A percentile compares a stretch with the other conserved stretches of the same genome.
Evolutionary conservation across 2,888 invertebrate genomes (phyloP).

Genomic region (Apodemia mormo): DNA sequence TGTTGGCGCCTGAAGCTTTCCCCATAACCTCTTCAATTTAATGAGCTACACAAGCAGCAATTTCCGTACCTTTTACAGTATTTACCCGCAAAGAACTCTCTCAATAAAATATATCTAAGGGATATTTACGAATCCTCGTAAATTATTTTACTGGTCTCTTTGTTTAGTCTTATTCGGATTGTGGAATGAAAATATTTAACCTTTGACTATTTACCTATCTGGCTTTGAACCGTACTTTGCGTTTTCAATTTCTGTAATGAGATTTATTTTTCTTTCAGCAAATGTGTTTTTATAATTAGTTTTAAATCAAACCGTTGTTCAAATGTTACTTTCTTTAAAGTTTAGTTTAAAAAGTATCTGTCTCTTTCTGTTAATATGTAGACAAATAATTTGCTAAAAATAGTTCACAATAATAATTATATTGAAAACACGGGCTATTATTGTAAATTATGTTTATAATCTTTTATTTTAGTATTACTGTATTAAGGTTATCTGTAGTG

Average conservation of each 20-base stretch:
- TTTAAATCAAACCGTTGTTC: no score
- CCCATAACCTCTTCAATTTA: slow-evolving; percentile 7
- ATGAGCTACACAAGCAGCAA: slow-evolving; percentile 10
- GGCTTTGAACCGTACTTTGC: not conserved
- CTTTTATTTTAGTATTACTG: no score
- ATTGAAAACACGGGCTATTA: no score
- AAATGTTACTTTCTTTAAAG: no score
- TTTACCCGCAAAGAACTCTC: slow-evolving; percentile 12
- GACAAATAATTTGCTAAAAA: no score
- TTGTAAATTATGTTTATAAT: no score
- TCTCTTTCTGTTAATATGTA: no score
- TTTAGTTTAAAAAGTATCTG: no score
- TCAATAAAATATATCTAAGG: slow-evolving; percentile 2
- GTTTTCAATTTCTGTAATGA: not conserved
- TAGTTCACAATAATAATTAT: no score
- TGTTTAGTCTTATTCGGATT: not conserved
- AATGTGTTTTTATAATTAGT: not conserved
- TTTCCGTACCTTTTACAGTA: slow-evolving; percentile 17
- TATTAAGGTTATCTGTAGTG: no score
- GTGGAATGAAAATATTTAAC: not conserved
- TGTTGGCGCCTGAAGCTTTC: not conserved
- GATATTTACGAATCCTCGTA: not conserved
- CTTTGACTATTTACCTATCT: not conserved
- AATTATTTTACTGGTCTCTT: slow-evolving; percentile 3
- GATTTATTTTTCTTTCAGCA: not conserved